These are phyloP conservation scores for Xestobium rufovillosum DNA, from an alignment of 2,888 invertebrate species.

Conservation along the genomic window DNA sequence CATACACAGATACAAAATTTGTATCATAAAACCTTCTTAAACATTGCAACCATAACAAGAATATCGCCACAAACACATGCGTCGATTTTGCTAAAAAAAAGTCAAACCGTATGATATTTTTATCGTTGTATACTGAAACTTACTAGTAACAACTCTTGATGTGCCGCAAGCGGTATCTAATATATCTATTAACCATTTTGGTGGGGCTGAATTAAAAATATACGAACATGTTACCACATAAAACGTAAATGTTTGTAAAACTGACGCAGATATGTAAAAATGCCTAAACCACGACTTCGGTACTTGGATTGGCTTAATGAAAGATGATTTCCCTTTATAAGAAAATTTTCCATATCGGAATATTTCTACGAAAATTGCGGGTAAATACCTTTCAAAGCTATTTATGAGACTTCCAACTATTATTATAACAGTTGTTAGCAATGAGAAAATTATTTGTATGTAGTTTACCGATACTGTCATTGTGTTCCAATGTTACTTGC, in stretches of 20 bases:
- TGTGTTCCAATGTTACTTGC: too few relatives aligned
- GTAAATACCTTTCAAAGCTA: slow-evolving; percentile 58
- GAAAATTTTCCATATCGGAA: slow-evolving; percentile 70
- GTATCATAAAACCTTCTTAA: slow-evolving; percentile 74
- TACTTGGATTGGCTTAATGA: slow-evolving; percentile 50
- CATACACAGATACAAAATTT: slow-evolving; percentile 71
- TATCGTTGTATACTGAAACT: slow-evolving; percentile 25
- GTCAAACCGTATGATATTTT: slow-evolving; percentile 14
- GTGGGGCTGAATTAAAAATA: slow-evolving; percentile 44
- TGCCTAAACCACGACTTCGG: slow-evolving; percentile 77
- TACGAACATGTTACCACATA: slow-evolving; percentile 46
- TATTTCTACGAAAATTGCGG: slow-evolving; percentile 54
- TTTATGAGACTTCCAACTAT: slow-evolving; percentile 56
- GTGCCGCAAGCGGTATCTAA: slow-evolving; percentile 45
- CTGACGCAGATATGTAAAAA: slow-evolving; percentile 66
- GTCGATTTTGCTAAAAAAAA: slow-evolving; percentile 50
- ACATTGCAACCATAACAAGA: slow-evolving; percentile 62
- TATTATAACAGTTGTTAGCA: slow-evolving; percentile 37
- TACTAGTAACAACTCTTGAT: slow-evolving; percentile 47
- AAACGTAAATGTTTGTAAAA: slow-evolving; percentile 48
- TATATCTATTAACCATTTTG: slow-evolving; percentile 43
- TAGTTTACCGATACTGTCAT: slow-evolving; percentile 34
- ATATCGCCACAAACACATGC: slow-evolving; percentile 52
- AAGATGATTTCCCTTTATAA: slow-evolving; percentile 44
- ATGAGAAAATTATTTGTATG: slow-evolving; percentile 30